These are phyloP conservation scores for Lanius collurio DNA, from an alignment of 2,113 vertebrate species.

Conservation along the genomic window DNA sequence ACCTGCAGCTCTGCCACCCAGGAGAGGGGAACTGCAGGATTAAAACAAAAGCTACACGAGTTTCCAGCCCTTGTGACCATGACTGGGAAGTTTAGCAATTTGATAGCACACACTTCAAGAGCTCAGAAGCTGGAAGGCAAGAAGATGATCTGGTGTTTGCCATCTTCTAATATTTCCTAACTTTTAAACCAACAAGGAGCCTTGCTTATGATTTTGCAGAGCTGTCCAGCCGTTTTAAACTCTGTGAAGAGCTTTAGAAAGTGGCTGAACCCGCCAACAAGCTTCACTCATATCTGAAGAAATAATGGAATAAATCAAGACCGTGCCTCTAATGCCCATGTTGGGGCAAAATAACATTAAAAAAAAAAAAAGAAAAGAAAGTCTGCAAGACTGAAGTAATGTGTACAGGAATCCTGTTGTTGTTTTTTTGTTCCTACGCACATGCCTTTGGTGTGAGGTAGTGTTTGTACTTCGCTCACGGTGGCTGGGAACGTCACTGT, in stretches of 20 bases:
- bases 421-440: constrained; percentile 62
- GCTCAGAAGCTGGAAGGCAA: neutral
- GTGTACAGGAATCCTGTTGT: constrained; percentile 46
- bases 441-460: constrained; percentile 57
- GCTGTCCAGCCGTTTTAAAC: neutral
- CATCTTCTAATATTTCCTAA: neutral
- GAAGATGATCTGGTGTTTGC: neutral
- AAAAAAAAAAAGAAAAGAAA: neutral
- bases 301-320: neutral
- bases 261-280: rapidly evolving
- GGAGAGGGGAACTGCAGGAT: neutral
- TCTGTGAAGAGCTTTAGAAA: neutral
- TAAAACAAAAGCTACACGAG: neutral
- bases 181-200: neutral
- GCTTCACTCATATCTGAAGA: neutral
- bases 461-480: constrained; percentile 30
- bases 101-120: neutral
- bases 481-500: constrained; percentile 50
- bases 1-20: neutral
- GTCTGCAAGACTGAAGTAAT: neutral
- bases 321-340: neutral
- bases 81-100: neutral
- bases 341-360: neutral
- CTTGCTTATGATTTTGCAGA: neutral
- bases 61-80: neutral